Conservation (phyloP, 1,140 invertebrate species). For the Piezodorus guildinii region DNA sequence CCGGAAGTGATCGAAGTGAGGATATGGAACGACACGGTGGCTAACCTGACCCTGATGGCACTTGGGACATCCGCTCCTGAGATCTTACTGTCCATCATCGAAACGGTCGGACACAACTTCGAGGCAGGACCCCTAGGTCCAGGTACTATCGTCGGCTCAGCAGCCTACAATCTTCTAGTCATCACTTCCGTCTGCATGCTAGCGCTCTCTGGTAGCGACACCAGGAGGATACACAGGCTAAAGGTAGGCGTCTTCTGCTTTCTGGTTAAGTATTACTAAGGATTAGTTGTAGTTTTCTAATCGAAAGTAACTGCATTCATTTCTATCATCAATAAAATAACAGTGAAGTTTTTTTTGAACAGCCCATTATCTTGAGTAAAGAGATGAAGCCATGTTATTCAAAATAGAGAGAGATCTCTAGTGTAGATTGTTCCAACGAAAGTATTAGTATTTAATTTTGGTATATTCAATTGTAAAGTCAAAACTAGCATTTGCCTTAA, state of each 20-base stretch:
- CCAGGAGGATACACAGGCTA: conserved; percentile 38
- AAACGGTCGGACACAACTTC: conserved; percentile 43
- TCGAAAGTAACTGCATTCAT: too few relatives aligned
- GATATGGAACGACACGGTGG: conserved; percentile 54
- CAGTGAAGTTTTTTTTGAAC: too few relatives aligned
- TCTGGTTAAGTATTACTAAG: too few relatives aligned
- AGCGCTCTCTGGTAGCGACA: conserved; percentile 39
- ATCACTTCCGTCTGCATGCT: conserved; percentile 49
- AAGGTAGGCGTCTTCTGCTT: conserved; percentile 34
- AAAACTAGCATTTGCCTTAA: too few relatives aligned
- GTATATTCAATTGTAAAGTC: too few relatives aligned
- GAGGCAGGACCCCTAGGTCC: conserved; percentile 46
- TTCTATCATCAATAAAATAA: too few relatives aligned
- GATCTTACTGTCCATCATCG: conserved; percentile 50
- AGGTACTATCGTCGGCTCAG: conserved; percentile 54
- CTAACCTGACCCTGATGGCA: conserved; percentile 57
- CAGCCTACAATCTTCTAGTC: conserved; percentile 49
- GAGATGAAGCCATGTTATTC: too few relatives aligned
- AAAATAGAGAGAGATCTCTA: too few relatives aligned
- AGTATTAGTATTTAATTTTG: too few relatives aligned
- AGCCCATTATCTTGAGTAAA: too few relatives aligned
- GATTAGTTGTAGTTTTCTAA: too few relatives aligned
- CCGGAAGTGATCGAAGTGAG: conserved; percentile 33
- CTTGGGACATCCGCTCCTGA: conserved; percentile 53
- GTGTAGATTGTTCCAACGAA: too few relatives aligned